Percentiles rank a stretch among this genome's conserved stretches.
phyloP scores from a whole-genome alignment of 2,888 invertebrate species.

The Pimpla rufipes region DNA sequence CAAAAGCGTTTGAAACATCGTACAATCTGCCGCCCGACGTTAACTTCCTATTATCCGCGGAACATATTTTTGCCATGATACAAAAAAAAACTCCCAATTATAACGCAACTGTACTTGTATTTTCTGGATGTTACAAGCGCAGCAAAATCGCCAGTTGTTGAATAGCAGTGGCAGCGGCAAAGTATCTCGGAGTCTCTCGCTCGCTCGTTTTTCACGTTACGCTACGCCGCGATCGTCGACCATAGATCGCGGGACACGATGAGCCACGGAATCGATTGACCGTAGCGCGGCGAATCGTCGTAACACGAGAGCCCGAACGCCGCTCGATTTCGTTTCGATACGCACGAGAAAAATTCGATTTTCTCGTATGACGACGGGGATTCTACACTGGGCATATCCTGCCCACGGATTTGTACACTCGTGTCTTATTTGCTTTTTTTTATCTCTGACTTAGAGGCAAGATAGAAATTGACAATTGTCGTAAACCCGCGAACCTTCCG shows the following conservation, averaged over 20 bases:
- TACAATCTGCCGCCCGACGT: no score
- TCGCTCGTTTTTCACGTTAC: conserved; percentile 43
- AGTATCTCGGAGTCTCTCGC: conserved; percentile 4
- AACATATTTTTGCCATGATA: no score
- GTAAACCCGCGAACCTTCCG: conserved; percentile 5
- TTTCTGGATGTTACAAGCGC: not conserved
- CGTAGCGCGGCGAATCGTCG: conserved; percentile 44
- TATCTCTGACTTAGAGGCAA: not conserved
- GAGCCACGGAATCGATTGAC: conserved; percentile 49
- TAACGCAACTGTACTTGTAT: not conserved
- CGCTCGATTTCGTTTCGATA: conserved; percentile 42
- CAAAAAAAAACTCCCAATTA: not conserved
- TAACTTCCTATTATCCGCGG: no score
- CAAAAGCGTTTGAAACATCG: no score
- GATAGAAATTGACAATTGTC: conserved; percentile 24
- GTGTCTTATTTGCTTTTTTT: no score
- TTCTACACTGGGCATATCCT: not conserved
- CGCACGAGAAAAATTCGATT: conserved; percentile 33
- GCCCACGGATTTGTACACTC: not conserved
- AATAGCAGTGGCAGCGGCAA: not conserved
- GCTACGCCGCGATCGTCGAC: conserved; percentile 38
- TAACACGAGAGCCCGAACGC: conserved; percentile 10
- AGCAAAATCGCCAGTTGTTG: not conserved
- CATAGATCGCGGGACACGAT: conserved; percentile 26
- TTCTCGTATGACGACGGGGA: conserved; percentile 12